phyloP scores from a whole-genome alignment of 2,888 invertebrate species.

The Cryptocephalus moraei region DNA sequence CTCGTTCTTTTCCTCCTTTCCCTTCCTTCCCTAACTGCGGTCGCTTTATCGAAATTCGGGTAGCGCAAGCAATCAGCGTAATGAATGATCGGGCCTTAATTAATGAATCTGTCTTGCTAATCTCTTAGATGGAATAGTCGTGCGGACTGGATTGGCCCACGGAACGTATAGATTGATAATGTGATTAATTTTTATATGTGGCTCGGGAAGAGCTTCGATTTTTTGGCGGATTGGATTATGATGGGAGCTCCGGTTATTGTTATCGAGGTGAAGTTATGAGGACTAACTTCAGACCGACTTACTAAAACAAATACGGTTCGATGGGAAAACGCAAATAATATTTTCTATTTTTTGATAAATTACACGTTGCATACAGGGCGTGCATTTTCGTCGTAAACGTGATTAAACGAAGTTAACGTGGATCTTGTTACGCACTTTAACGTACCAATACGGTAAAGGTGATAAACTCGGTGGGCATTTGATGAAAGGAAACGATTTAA shows the following conservation, averaged over 20 bases:
- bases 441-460: too few relatives aligned
- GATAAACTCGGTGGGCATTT: too few relatives aligned
- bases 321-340: neutral
- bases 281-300: slow-evolving; percentile 9
- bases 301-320: slow-evolving; percentile 2
- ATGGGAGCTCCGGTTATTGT: too few relatives aligned
- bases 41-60: slow-evolving; percentile 12
- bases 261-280: slow-evolving; percentile 1
- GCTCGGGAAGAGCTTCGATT: slow-evolving; percentile 3
- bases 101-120: slow-evolving; percentile 43
- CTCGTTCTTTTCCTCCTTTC: neutral
- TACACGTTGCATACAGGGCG: too few relatives aligned
- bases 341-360: too few relatives aligned
- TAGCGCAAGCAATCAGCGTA: slow-evolving; percentile 34
- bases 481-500: too few relatives aligned
- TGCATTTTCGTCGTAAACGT: too few relatives aligned
- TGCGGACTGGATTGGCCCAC: slow-evolving; percentile 33
- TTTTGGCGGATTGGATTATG: too few relatives aligned
- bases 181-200: slow-evolving; percentile 40
- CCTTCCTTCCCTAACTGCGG: neutral
- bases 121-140: slow-evolving; percentile 40
- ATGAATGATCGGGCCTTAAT: slow-evolving; percentile 42
- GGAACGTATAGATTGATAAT: slow-evolving; percentile 37
- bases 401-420: too few relatives aligned
- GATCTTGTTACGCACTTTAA: too few relatives aligned